Percentiles rank a stretch among this genome's conserved stretches.
These are phyloP conservation scores for Agrilus planipennis DNA, from an alignment of 1,140 invertebrate species.

Conservation along the genomic window DNA sequence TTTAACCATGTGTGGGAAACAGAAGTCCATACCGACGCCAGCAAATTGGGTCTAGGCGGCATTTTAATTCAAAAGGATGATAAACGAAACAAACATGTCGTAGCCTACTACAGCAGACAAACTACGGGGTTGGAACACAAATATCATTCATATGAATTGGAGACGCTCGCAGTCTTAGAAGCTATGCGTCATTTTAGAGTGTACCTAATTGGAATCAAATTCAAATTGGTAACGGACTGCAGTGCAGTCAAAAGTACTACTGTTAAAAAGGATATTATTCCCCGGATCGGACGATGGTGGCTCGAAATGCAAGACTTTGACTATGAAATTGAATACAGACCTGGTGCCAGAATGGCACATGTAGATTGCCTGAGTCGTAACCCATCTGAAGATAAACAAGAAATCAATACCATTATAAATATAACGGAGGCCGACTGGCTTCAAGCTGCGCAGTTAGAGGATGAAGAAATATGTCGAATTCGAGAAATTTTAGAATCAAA, in stretches of 20 bases:
- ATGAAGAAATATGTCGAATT: neutral
- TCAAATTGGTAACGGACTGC: conserved; percentile 31
- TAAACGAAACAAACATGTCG: conserved; percentile 21
- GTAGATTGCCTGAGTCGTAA: too few relatives aligned
- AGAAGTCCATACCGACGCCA: conserved; percentile 30
- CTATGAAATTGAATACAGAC: conserved; percentile 15
- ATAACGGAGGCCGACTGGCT: conserved; percentile 2
- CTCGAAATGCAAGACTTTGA: conserved; percentile 16
- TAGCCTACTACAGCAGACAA: conserved; percentile 11
- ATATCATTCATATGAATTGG: conserved; percentile 21
- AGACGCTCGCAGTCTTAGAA: conserved; percentile 17
- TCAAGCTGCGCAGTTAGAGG: neutral
- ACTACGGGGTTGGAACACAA: conserved; percentile 19
- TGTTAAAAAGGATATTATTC: conserved; percentile 16
- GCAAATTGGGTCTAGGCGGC: neutral
- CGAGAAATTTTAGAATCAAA: neutral
- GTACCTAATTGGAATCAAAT: conserved; percentile 28
- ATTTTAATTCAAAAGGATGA: conserved; percentile 11
- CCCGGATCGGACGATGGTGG: conserved; percentile 18
- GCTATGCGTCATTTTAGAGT: conserved; percentile 17
- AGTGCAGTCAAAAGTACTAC: conserved; percentile 11
- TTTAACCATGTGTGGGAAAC: conserved; percentile 10
- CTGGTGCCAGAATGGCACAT: too few relatives aligned
- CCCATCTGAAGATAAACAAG: too few relatives aligned
- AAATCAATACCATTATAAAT: neutral